A percentile compares a stretch with the other conserved stretches of the same genome.
Conservation (phyloP, 2,888 invertebrate genomes). For the Pecten maximus region DNA sequence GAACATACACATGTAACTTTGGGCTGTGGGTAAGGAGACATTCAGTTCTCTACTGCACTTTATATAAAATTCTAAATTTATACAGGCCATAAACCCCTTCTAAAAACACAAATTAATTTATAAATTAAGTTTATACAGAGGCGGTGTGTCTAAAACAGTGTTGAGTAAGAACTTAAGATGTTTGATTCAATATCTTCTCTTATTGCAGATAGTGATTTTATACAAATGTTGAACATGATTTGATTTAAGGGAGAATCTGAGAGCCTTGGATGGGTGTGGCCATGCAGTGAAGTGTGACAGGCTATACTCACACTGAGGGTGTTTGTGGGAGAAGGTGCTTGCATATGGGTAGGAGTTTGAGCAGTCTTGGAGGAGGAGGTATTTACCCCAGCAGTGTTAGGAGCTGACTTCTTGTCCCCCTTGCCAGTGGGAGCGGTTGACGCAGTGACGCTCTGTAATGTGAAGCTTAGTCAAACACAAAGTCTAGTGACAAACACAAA, state of each 20-base stretch:
- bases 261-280: neutral
- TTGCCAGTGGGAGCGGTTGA: slow-evolving; percentile 62
- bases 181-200: no score
- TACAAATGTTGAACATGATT: no score
- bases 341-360: slow-evolving; percentile 66
- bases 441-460: slow-evolving; percentile 70
- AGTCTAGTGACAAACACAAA: slow-evolving; percentile 31
- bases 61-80: no score
- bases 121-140: no score
- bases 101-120: no score
- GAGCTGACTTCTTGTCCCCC: slow-evolving; percentile 74
- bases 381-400: slow-evolving; percentile 76
- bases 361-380: slow-evolving; percentile 68
- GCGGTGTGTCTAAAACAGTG: no score
- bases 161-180: no score
- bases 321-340: slow-evolving; percentile 69
- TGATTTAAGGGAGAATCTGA: neutral
- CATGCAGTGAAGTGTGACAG: slow-evolving; percentile 55
- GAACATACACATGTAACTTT: no score
- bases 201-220: no score
- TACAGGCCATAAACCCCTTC: no score
- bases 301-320: slow-evolving; percentile 70
- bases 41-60: no score
- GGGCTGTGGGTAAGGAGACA: no score
- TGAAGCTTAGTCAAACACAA: slow-evolving; percentile 45